Evolutionary conservation across 2,797 vertebrate genomes (phyloP), one percentile per base, ranked within the genome.

Genomic region (Discoglossus pictus): DNA sequence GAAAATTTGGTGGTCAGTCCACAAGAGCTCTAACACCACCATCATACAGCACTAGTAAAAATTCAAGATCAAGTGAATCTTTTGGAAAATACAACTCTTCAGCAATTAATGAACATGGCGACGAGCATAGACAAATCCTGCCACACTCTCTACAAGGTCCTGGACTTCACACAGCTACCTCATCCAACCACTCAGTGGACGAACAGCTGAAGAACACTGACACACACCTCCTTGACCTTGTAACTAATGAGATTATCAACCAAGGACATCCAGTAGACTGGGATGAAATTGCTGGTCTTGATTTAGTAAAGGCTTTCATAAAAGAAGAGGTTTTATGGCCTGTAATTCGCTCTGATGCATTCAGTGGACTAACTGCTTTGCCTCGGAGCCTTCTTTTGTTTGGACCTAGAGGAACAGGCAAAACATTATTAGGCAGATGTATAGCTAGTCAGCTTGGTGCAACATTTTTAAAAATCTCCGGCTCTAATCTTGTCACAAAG

Each of bases 321-420:
- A 99, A 99, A 80, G 96, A 99, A 85, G 96, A 99, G 87, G 93
- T 99, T 78, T 85, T 99, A 72, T 99, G 97, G 97, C 97, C 97
- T 61, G 92, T 98, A 84, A 89, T 99, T 80, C 92, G 97, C 84
- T 95, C 97, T 69, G 97, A 99, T 75, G 93, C 97, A 73, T 99
- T 98, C 79, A 96, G 89, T 58, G 95, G 95, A 78, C 91, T 98
- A 78, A 84, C 92, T 72, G 89, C 96, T 74, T 90, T 96, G 89
- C 96, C 96, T 86, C 93, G 95, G 74, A 98, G 92, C 87, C 90
- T 98, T 83, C 95, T 99, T 83, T 92, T 99, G 65, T 99, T 99
- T 76, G 97, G 97, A 86, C 96, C 97, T 89, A 93, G 93, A 87
- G 97, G 97, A 85, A 97, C 95, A 69, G 97, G 97, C 77, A 94